These are phyloP conservation scores for Potorous gilbertii DNA, from an alignment of 2,797 vertebrate species.

Conservation along the genomic window DNA sequence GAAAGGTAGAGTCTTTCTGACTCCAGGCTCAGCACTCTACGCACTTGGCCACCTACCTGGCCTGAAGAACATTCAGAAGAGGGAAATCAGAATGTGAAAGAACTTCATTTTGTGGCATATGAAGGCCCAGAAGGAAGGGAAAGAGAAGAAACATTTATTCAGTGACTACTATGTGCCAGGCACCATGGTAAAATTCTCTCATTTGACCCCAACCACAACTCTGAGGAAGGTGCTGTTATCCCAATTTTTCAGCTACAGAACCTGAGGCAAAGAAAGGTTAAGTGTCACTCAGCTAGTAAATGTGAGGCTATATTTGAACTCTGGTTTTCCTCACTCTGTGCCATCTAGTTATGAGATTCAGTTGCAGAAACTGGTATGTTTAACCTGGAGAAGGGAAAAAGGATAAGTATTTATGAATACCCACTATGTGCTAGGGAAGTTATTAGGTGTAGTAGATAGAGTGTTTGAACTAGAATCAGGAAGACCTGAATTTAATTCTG, in stretches of 20 bases:
- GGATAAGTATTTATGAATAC: neutral
- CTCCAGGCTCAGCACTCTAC: neutral
- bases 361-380: neutral
- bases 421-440: neutral
- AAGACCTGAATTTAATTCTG: neutral
- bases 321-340: neutral
- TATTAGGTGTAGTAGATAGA: neutral
- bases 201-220: neutral
- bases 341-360: neutral
- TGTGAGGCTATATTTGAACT: neutral
- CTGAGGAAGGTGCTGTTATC: neutral
- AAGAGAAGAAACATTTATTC: neutral
- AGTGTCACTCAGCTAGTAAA: neutral
- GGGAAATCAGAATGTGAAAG: neutral
- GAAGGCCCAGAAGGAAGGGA: neutral
- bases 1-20: neutral
- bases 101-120: neutral
- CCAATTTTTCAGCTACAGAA: neutral
- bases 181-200: neutral
- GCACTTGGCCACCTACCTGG: neutral
- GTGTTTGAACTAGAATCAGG: neutral
- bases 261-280: neutral
- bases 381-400: neutral
- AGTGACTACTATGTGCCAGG: neutral
- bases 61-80: neutral